A percentile compares a stretch with the other conserved stretches of the same genome.
Conservation (phyloP, 2,888 invertebrate genomes). For the Siphonodentalium dalli region DNA sequence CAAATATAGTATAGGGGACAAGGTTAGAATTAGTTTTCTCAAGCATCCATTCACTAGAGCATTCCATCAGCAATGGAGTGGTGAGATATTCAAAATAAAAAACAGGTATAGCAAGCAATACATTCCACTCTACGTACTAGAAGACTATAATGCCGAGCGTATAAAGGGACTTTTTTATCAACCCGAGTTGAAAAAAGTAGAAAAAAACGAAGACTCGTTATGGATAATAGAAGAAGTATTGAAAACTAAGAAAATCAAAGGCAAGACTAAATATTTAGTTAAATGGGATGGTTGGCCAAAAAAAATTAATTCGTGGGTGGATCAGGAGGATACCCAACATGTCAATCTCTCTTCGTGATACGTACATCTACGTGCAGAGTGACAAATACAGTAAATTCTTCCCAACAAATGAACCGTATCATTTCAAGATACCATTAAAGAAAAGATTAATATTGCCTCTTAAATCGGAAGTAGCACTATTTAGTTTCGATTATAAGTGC, state of each 20-base stretch:
- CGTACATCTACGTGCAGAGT: no score
- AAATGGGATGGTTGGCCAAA: slow-evolving; percentile 17
- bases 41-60: slow-evolving; percentile 14
- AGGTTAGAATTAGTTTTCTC: slow-evolving; percentile 15
- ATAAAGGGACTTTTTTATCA: slow-evolving; percentile 18
- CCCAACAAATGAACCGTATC: no score
- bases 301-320: slow-evolving; percentile 16
- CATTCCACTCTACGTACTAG: slow-evolving; percentile 17
- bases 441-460: no score
- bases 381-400: no score
- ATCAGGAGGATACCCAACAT: slow-evolving; percentile 13
- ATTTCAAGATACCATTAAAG: no score
- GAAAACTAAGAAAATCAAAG: slow-evolving; percentile 13
- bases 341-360: no score
- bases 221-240: slow-evolving; percentile 21
- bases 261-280: slow-evolving; percentile 10
- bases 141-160: slow-evolving; percentile 13
- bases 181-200: slow-evolving; percentile 17
- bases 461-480: no score
- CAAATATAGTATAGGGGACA: slow-evolving; percentile 11
- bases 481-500: no score
- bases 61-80: slow-evolving; percentile 16
- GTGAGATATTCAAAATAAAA: slow-evolving; percentile 19
- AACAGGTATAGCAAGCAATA: slow-evolving; percentile 10
- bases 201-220: slow-evolving; percentile 26